Conservation (phyloP, 2,113 vertebrate species). For the Apistogramma diplotaenia region DNA sequence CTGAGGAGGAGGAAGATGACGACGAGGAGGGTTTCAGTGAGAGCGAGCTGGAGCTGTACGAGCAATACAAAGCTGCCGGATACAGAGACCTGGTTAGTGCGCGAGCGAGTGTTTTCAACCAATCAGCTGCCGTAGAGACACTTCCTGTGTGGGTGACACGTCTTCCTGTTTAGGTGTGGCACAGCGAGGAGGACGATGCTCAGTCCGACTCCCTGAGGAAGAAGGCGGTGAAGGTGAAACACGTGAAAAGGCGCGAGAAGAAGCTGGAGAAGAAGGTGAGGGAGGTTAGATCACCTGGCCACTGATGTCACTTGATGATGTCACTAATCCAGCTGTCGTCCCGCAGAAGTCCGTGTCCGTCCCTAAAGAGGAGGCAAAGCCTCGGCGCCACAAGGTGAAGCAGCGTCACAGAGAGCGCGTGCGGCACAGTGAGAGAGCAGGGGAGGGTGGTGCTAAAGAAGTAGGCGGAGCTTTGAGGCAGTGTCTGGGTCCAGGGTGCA, state of each 20-base stretch:
- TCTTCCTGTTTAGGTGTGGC: slow-evolving; percentile 80
- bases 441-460: slow-evolving; percentile 72
- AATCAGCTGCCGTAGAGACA: neutral
- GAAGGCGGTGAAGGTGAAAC: slow-evolving; percentile 90
- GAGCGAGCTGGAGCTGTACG: slow-evolving; percentile 84
- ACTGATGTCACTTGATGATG: slow-evolving; percentile 3
- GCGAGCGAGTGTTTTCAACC: neutral
- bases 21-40: slow-evolving; percentile 79
- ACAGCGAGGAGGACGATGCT: slow-evolving; percentile 85
- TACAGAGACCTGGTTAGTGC: slow-evolving; percentile 78
- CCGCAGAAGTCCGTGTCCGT: slow-evolving; percentile 43
- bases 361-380: slow-evolving; percentile 78
- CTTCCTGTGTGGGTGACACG: neutral
- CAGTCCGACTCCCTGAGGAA: slow-evolving; percentile 84
- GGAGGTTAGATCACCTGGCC: rapidly evolving
- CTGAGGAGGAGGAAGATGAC: slow-evolving; percentile 76
- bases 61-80: slow-evolving; percentile 84
- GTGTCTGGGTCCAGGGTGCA: slow-evolving; percentile 89
- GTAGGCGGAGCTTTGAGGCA: slow-evolving; percentile 77
- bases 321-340: neutral
- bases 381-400: slow-evolving; percentile 86
- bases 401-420: slow-evolving; percentile 86
- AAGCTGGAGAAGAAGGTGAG: slow-evolving; percentile 86
- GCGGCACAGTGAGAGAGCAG: slow-evolving; percentile 80
- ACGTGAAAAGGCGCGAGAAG: slow-evolving; percentile 88